These are phyloP conservation scores for Sesamia inferens DNA, from an alignment of 2,888 invertebrate species.

Conservation along the genomic window DNA sequence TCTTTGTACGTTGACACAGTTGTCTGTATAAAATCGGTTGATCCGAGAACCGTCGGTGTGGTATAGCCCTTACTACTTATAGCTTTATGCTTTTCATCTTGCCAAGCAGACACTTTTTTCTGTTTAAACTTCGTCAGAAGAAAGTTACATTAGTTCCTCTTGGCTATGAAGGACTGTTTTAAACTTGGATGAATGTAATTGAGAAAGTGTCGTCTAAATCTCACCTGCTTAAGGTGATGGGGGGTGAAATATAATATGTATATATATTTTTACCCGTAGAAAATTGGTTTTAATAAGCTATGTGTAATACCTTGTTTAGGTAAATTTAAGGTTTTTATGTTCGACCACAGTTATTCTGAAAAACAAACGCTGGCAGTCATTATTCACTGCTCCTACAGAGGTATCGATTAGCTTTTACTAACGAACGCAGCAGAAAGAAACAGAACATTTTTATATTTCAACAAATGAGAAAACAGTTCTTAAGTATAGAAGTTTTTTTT, in stretches of 20 bases:
- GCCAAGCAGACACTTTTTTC: conserved; percentile 37
- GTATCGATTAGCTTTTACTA: not conserved
- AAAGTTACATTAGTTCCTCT: conserved; percentile 52
- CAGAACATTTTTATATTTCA: not conserved
- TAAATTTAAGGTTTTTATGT: not conserved
- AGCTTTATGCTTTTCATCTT: conserved; percentile 27
- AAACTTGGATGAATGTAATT: conserved; percentile 48
- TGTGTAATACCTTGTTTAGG: not conserved
- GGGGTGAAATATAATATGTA: not conserved
- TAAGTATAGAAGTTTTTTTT: not conserved
- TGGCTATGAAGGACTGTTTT: conserved; percentile 34
- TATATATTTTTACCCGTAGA: not conserved
- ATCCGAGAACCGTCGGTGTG: not conserved
- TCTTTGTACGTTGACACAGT: not conserved
- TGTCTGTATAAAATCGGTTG: not conserved
- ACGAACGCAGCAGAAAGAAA: not conserved
- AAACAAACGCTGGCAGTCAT: not conserved
- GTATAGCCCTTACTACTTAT: conserved; percentile 10
- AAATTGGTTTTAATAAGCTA: not conserved
- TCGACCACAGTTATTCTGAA: not conserved
- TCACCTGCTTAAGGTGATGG: conserved; percentile 25
- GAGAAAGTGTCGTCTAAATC: conserved; percentile 47
- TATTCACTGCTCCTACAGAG: not conserved
- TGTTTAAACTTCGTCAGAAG: conserved; percentile 39
- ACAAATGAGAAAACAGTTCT: not conserved